Percentiles rank a stretch among this genome's conserved stretches.
Conservation (phyloP, 2,888 invertebrate species). For the Synanthedon andrenaeformis region DNA sequence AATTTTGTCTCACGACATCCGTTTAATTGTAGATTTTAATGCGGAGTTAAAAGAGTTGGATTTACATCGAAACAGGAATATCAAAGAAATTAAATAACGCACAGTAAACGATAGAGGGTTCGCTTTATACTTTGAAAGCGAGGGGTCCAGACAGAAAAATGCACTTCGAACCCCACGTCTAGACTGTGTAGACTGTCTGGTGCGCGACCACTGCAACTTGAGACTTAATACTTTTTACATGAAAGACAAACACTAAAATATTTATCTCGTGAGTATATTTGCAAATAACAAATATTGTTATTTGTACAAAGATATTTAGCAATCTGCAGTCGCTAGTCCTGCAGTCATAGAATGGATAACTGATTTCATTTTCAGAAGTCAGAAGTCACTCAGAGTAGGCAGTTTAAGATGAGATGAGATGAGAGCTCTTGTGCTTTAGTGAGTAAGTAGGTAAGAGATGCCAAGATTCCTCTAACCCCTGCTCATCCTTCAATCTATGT, state of each 20-base stretch:
- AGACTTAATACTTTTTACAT: conserved; percentile 16
- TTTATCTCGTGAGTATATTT: background rate
- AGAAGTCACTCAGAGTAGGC: no score
- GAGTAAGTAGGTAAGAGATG: no score
- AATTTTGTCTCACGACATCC: background rate
- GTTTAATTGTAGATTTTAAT: background rate
- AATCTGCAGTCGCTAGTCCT: no score
- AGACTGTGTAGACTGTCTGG: conserved; percentile 49
- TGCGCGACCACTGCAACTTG: conserved; percentile 20
- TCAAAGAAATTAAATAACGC: conserved; percentile 18
- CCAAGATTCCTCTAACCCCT: no score
- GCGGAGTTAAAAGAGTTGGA: background rate
- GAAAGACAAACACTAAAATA: no score
- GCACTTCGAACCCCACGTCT: conserved; percentile 65
- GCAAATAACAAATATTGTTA: background rate
- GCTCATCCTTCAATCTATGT: no score
- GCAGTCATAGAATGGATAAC: no score
- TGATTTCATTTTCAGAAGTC: no score
- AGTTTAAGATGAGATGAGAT: no score
- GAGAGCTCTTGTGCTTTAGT: no score
- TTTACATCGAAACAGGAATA: background rate
- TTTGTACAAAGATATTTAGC: no score
- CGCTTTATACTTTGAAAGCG: conserved; percentile 23
- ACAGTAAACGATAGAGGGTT: conserved; percentile 42
- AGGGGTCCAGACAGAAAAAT: conserved; percentile 66